A percentile compares a stretch with the other conserved stretches of the same genome.
Conservation (phyloP, 2,797 vertebrate species). For the Coregonus ussuriensis region DNA sequence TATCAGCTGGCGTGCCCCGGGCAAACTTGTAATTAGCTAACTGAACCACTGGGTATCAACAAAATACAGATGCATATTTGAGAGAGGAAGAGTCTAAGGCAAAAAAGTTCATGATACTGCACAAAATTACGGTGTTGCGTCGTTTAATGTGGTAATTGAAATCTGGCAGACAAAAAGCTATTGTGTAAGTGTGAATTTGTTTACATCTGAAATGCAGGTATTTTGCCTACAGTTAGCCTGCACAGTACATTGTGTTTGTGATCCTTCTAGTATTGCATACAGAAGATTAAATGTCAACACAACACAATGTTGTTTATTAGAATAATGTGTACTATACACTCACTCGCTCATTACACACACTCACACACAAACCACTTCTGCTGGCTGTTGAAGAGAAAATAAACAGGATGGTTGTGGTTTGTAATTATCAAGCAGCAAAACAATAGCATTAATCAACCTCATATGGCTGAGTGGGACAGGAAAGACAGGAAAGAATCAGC, state of each 20-base stretch:
- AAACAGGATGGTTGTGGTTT: neutral
- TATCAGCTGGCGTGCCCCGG: conserved; percentile 9
- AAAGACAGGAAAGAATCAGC: neutral
- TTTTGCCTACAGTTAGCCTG: neutral
- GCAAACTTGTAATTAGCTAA: conserved; percentile 5
- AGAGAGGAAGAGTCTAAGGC: neutral
- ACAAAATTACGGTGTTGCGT: neutral
- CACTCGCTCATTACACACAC: neutral
- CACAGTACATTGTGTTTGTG: neutral
- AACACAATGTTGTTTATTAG: no score
- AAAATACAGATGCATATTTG: neutral
- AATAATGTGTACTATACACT: neutral
- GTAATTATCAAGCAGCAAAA: neutral
- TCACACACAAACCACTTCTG: neutral
- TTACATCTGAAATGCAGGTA: neutral
- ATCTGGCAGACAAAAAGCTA: neutral
- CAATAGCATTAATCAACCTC: neutral
- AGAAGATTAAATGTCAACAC: no score
- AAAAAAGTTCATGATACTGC: neutral
- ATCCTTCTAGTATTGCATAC: neutral
- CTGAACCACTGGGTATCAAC: neutral
- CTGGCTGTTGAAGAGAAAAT: neutral
- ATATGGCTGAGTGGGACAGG: neutral
- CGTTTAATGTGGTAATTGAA: neutral
- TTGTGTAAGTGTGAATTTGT: neutral